Percentiles rank a stretch among this genome's conserved stretches.
Evolutionary conservation across 2,797 vertebrate genomes (phyloP).

Genomic region (Chiloscyllium punctatum): DNA sequence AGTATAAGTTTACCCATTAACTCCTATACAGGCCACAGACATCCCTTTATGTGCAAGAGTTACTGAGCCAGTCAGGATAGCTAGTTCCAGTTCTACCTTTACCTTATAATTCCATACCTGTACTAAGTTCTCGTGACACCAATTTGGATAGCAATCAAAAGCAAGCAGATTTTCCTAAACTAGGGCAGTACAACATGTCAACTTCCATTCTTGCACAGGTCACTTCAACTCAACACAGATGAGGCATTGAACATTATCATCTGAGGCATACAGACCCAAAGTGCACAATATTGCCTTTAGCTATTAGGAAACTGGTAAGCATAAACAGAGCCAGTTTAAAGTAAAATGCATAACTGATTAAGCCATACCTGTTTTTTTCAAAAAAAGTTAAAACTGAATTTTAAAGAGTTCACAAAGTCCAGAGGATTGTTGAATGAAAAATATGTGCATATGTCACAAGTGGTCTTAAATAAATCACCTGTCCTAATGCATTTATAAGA

Average conservation of each 20-base stretch:
- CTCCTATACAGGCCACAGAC: background rate
- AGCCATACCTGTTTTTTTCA: background rate
- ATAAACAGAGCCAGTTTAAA: background rate
- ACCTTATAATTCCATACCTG: background rate
- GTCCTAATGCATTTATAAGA: background rate
- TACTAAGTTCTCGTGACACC: no score
- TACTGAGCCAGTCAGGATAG: background rate
- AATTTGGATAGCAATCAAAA: background rate
- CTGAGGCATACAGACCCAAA: background rate
- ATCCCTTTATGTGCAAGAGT: background rate
- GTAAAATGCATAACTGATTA: background rate
- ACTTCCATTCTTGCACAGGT: background rate
- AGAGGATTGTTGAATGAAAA: background rate
- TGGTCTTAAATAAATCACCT: background rate
- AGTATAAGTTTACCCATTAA: background rate
- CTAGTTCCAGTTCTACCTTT: background rate
- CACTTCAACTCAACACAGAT: background rate
- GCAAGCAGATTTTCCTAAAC: background rate
- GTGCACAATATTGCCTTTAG: background rate
- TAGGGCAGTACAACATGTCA: background rate
- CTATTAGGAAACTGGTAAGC: background rate
- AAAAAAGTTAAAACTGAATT: background rate
- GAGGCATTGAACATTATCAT: no score
- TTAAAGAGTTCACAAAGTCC: background rate
- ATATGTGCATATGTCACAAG: background rate